Percentiles rank a stretch among this genome's conserved stretches.
Evolutionary conservation across 2,888 invertebrate species (phyloP).

Genomic region (Dendrolimus pini): DNA sequence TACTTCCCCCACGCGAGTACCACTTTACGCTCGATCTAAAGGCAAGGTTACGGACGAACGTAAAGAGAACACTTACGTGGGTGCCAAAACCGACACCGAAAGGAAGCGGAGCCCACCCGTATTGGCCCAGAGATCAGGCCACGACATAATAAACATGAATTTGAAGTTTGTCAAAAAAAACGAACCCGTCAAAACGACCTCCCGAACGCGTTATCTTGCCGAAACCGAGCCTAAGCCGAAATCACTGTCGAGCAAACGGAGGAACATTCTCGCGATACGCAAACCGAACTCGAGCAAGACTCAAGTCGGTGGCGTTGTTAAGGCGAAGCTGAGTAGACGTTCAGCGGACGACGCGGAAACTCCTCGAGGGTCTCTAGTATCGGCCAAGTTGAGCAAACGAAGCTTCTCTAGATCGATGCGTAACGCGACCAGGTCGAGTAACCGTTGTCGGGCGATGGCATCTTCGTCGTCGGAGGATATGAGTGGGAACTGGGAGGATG

Average conservation of each 20-base stretch:
- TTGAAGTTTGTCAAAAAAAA: conserved; percentile 46
- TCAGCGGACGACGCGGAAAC: conserved; percentile 52
- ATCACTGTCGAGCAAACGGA: conserved; percentile 47
- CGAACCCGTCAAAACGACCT: conserved; percentile 46
- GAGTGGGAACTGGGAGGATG: conserved; percentile 45
- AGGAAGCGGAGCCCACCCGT: conserved; percentile 32
- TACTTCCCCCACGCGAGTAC: conserved; percentile 47
- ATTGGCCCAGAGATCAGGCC: conserved; percentile 44
- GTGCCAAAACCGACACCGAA: conserved; percentile 49
- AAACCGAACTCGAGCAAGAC: conserved; percentile 61
- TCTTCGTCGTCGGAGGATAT: conserved; percentile 53
- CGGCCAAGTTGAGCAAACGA: conserved; percentile 47
- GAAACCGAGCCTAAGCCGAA: conserved; percentile 62
- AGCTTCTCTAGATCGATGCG: conserved; percentile 41
- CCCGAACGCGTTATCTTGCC: conserved; percentile 43
- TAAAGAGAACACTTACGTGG: conserved; percentile 64
- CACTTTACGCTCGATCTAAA: conserved; percentile 55
- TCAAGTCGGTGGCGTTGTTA: conserved; percentile 39
- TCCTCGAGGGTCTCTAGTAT: conserved; percentile 32
- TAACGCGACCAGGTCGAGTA: conserved; percentile 9
- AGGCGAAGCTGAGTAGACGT: conserved; percentile 42
- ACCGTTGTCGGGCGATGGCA: conserved; percentile 37
- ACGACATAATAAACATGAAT: conserved; percentile 44
- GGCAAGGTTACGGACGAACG: conserved; percentile 59
- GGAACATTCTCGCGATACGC: conserved; percentile 57